Base-by-base conservation (phyloP, 1,140 invertebrate species). In the Drosophila ercepeae region DNA sequence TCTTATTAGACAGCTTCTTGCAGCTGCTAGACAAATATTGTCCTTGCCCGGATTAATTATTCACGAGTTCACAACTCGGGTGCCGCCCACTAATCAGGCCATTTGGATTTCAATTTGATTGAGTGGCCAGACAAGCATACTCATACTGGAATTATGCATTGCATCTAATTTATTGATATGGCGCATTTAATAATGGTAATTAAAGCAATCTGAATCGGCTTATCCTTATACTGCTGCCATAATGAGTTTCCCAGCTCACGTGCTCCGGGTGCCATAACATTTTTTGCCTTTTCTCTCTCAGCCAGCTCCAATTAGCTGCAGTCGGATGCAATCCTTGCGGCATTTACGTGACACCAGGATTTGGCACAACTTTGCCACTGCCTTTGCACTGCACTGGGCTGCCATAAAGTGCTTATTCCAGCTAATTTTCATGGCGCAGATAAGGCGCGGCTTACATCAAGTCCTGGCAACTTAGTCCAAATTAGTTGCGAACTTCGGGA, bases 281-380 rank as follows among this genome's bases (percentile, higher is more conserved):
- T 74, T 74, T 74, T 74, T 74, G 39, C 39, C 39, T 18, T 18
- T 18, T 42, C 39, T 32, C 29, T 61, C 44, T 50, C 55, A 53
- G 49, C 57, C 58, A 70, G 48, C 69, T 64, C 58, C 70, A 74
- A 74, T 74, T 74, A 74, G 69, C 69, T 72, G 68, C 70, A 73
- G 58, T 55, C 36, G 36, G 36, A 39, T 74, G 58, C 69, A 64
- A 57, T 73, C 58, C 70, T 64, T 63, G 44, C 69, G 58, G 70
- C 58, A 46, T 29, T 61, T 74, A 74, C 70, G 70, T 74, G 70
- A 73, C 70, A 34, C 58, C 39, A 23, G 39, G 32, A 53, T 65
- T 74, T 71, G 64, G 67, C 67, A 57, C 34, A 50, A 42, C 16
- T 53, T 34, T 32, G 29, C 29, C 29, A 27, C 27, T 8, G 7